These are phyloP conservation scores for Heliocidaris tuberculata DNA, from an alignment of 35 echinoderm and acorn worm species.

Conservation along the genomic window DNA sequence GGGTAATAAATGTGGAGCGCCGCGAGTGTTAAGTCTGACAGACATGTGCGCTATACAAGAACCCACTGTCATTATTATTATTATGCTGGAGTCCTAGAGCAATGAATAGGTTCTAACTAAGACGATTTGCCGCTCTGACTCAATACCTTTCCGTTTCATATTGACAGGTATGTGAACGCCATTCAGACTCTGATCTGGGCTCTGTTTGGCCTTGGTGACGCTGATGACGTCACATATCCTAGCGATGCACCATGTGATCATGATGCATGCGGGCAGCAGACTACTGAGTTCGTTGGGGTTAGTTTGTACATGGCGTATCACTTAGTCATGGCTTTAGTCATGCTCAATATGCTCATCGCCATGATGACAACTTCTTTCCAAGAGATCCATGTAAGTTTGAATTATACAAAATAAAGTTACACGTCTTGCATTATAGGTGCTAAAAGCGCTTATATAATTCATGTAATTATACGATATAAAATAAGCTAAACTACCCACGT, in stretches of 20 bases:
- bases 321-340: slow-evolving; percentile 85
- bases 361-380: slow-evolving; percentile 99
- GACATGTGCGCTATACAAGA: no score
- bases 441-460: no score
- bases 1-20: no score
- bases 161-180: slow-evolving; percentile 31
- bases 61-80: no score
- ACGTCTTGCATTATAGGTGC: no score
- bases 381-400: slow-evolving; percentile 84
- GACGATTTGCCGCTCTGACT: no score
- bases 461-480: no score
- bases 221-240: slow-evolving; percentile 42
- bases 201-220: slow-evolving; percentile 75
- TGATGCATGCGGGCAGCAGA: slow-evolving; percentile 9
- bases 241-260: neutral
- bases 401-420: no score
- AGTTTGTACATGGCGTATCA: slow-evolving; percentile 79
- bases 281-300: slow-evolving; percentile 67
- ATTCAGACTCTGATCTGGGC: slow-evolving; percentile 91
- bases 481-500: no score
- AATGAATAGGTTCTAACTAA: no score
- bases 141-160: neutral
- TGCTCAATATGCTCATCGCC: slow-evolving; percentile 99
- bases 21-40: no score
- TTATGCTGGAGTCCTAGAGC: no score